phyloP scores from a whole-genome alignment of 2,888 invertebrate genomes.

The Morpho helenor region DNA sequence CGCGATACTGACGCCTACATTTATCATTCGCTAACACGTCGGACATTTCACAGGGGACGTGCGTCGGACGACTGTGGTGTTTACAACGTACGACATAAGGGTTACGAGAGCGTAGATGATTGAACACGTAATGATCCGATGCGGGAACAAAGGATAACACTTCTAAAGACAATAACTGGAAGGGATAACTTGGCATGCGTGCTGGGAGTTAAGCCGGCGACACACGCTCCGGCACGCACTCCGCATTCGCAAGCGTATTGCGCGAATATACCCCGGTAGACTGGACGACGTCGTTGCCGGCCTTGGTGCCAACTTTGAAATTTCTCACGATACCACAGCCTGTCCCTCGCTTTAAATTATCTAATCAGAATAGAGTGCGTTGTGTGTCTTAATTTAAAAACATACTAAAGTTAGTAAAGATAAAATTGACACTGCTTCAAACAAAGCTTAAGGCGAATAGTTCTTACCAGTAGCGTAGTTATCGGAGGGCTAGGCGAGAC shows the following conservation, averaged over 20 bases:
- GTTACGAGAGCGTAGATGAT: conserved; percentile 47
- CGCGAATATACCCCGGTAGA: conserved; percentile 61
- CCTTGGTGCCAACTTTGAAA: conserved; percentile 52
- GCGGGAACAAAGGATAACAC: conserved; percentile 68
- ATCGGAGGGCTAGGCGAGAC: no score
- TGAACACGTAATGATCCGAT: conserved; percentile 61
- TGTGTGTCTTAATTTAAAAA: no score
- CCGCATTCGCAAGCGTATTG: conserved; percentile 61
- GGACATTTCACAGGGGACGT: conserved; percentile 69
- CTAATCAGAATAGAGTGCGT: neutral
- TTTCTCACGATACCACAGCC: conserved; percentile 49
- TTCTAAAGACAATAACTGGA: conserved; percentile 66
- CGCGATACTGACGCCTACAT: conserved; percentile 78
- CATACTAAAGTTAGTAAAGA: no score
- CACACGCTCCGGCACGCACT: conserved; percentile 46
- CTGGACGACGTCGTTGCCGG: conserved; percentile 63
- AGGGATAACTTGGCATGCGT: conserved; percentile 64
- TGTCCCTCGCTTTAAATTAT: conserved; percentile 9
- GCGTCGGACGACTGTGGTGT: conserved; percentile 55
- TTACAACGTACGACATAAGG: conserved; percentile 52
- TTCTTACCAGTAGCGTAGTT: no score
- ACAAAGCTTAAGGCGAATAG: no score
- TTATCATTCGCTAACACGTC: conserved; percentile 79
- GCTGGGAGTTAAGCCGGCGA: conserved; percentile 45
- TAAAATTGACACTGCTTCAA: no score